Evolutionary conservation across 2,888 invertebrate genomes (phyloP), one percentile per base, ranked within the genome.

Genomic region (Campopleginae sp.): DNA sequence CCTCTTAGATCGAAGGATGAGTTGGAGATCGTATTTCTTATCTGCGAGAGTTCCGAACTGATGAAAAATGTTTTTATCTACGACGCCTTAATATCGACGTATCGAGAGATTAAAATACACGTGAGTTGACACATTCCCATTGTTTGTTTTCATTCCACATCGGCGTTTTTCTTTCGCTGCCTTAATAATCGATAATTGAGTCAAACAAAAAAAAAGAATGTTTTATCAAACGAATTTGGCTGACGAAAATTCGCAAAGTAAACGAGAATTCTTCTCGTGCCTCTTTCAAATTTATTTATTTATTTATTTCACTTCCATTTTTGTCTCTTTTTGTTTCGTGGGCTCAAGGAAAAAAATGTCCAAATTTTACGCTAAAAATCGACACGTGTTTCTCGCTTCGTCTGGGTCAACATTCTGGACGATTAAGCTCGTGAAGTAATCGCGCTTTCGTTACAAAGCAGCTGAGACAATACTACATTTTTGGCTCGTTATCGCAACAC

Each of bases 401-500:
- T 78, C 79, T 74, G 79, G 48, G 5, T 68, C 54, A 78, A 79
- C 68, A 78, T 44, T n/a, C 38, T 44, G 74, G 17, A n/a, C 54
- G 71, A 65, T 63, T 65, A 46, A 63, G 42, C 42, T 63, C 44
- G 38, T 71, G 51, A 68, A 61, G 19, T 74, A 48, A 77, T 61
- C 61, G 61, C 66, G 61, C 66, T 54, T 19, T 71, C 38, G 54
- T 51, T 54, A 71, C 51, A 38, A 33, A 71, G 38, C 71, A 71
- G 71, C 71, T 71, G 71, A 71, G 38, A 71, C 71, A 71, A 71
- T 71, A 71, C 54, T 54, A 12, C 51, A 33, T 51, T 54, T 71
- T 71, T 14, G 19, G 31, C 8, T 70, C 31, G 17, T 71, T 33
- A 51, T 71, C 71, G 10, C 71, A 12, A n/a, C 33, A 33, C 19